phyloP scores from a whole-genome alignment of 1,140 invertebrate species.

The Galendromus occidentalis region DNA sequence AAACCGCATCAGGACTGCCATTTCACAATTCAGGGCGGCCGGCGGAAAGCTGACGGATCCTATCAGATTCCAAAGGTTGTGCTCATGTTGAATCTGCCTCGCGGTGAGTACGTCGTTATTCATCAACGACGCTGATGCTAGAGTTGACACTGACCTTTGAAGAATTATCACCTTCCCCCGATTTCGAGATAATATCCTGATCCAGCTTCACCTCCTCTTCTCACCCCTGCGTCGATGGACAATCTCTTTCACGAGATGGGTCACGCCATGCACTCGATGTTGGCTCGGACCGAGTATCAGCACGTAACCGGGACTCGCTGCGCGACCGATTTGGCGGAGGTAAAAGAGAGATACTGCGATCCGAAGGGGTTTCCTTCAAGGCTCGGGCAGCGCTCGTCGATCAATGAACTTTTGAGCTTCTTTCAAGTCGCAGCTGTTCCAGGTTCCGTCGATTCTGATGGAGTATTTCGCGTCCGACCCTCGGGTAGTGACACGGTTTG shows the following conservation, averaged over 20 bases:
- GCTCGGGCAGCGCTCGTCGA: no score
- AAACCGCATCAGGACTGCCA: constrained; percentile 96
- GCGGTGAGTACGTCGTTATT: no score
- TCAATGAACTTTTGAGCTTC: neutral
- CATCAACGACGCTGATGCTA: no score
- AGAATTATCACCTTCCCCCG: no score
- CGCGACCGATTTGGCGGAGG: constrained; percentile 88
- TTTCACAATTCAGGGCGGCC: constrained; percentile 88
- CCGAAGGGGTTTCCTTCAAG: neutral
- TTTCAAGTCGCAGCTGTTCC: neutral
- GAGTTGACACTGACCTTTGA: no score
- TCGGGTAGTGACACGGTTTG: constrained; percentile 61
- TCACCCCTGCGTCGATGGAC: constrained; percentile 65
- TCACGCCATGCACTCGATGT: constrained; percentile 96
- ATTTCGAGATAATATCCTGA: no score
- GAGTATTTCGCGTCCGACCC: constrained; percentile 88
- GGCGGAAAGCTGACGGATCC: constrained; percentile 48
- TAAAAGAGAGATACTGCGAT: neutral
- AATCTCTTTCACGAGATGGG: constrained; percentile 99
- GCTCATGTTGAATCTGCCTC: constrained; percentile 18
- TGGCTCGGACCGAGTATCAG: constrained; percentile 81
- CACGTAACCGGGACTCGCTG: constrained; percentile 93
- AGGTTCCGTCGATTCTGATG: constrained; percentile 86
- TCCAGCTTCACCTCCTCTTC: constrained; percentile 41
- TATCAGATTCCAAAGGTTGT: constrained; percentile 41